Evolutionary conservation across 2,113 vertebrate genomes (phyloP), one percentile per base, ranked within the genome.

Genomic region (Phylloscopus trochiloides): DNA sequence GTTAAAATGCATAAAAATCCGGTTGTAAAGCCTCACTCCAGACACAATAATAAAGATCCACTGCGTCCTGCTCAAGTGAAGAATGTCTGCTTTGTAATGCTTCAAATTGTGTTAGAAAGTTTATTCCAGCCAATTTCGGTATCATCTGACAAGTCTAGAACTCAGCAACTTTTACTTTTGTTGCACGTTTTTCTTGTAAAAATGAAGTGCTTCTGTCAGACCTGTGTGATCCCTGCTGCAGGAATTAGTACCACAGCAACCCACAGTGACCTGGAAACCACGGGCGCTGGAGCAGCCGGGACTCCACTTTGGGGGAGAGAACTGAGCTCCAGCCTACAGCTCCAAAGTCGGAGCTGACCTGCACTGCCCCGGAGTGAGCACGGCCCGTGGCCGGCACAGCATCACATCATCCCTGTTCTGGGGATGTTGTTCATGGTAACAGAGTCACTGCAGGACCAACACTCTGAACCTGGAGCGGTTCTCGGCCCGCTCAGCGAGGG

Each of bases 341-440:
- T 71, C n/a, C 73, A 25, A 17, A 10, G 17, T 14, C 13, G 5
- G 29, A 13, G 22, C 19, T 17, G 18, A 19, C 14, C 36, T 4
- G 7, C 34, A 1, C 36, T 1, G 2, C 50, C 17, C 22, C 19
- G 3, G 9, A 1, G 31, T 0, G n/a, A 57, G 7, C 62, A 21
- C 3, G 22, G 34, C 16, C 29, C 32, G 1, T 0, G 61, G 15
- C 13, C 19, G 26, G 31, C 31, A 28, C 28, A 36, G 24, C 28
- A 22, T 1, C 62, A 1, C 47, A 32, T 1, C 5, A 10, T 1
- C 9, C 3, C 24, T 6, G 25, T 2, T 45, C 8, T 12, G 8
- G 24, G 62, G 7, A 4, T 8, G 29, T 3, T 21, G 5, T 26
- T 32, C 26, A 12, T 8, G 38, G 28, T 2, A 47, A 34, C 8